phyloP scores from a whole-genome alignment of 1,140 invertebrate species.

The Temnothorax nylanderi region DNA sequence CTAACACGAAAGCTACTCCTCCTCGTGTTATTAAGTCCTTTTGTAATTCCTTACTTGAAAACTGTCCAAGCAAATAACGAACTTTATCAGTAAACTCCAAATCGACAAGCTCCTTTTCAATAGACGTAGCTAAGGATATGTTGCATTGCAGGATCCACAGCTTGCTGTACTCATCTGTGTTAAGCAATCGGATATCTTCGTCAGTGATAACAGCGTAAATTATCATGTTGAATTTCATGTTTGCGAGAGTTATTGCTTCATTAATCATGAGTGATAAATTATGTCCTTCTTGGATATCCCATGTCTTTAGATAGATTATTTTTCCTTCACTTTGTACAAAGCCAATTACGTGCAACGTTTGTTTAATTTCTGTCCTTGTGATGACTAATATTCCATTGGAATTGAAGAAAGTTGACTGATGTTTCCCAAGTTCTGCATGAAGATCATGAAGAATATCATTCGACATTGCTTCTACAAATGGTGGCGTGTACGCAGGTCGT shows the following conservation, averaged over 20 bases:
- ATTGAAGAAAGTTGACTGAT: background rate
- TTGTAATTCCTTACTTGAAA: background rate
- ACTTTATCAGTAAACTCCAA: slow-evolving; percentile 2
- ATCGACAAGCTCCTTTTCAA: background rate
- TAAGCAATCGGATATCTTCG: background rate
- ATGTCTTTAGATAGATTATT: background rate
- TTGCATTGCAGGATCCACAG: background rate
- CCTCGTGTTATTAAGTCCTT: background rate
- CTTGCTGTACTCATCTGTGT: background rate
- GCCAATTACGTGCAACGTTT: background rate
- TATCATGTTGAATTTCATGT: background rate
- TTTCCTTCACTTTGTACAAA: background rate
- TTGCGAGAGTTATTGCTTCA: background rate
- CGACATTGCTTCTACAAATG: background rate
- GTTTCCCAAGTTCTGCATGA: background rate
- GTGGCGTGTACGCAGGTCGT: background rate
- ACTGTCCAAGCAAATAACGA: background rate
- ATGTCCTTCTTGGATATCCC: background rate
- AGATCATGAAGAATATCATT: slow-evolving; percentile 7
- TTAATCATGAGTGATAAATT: slow-evolving; percentile 16
- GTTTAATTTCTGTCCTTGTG: slow-evolving; percentile 7
- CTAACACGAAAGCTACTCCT: background rate
- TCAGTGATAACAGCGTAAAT: background rate
- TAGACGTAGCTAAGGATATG: background rate
- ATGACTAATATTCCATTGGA: slow-evolving; percentile 2